Base-by-base conservation (phyloP, 1,140 invertebrate genomes). In the Zaprionus inermis region DNA sequence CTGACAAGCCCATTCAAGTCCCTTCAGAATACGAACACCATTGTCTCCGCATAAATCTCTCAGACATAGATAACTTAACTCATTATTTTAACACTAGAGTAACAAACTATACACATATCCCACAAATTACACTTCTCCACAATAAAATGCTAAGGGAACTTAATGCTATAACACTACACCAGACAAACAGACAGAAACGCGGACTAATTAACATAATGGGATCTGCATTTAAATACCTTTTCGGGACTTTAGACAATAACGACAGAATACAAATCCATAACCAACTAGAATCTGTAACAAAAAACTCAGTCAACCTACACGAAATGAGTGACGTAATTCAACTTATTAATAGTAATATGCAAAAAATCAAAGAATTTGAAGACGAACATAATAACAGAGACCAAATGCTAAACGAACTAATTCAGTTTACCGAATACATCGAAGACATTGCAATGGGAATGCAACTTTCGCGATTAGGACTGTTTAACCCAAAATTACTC, bases 101-200 rank as follows among this genome's bases (percentile, higher is more conserved):
- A 18, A 41, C 6, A 1, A 38, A 56, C 6, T 38, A 34, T 32
- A 18, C 55, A n/a, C 5, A 44, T 66, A 44, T 20, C 14, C 55
- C 34, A 0, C 55, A 38, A 12, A 44, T 56, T 12, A 30, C 18
- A 22, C 14, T n/a, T 11, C 12, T 56, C 7, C n/a, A 56, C 24
- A 55, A 66, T 16, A 66, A 66, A 66, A 41, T 55, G 22, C n/a
- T 11, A 41, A 55, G 22, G 14, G 52, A 65, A 65, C 10, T 54
- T n/a, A 64, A 28, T 4, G 24, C 24, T 28, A 34, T 34, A 51
- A 63, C 22, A 1, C 1, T 52, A 32, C 60, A 52, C 46, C 16
- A 52, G 12, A 11, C 22, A 52, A 63, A 63, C 22, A 51, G 60
- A 63, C 44, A 22, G 10, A 41, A 65, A 65, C 61, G 36, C 16